Evolutionary conservation across 2,888 invertebrate genomes (phyloP).

Genomic region (Arctia plantaginis): DNA sequence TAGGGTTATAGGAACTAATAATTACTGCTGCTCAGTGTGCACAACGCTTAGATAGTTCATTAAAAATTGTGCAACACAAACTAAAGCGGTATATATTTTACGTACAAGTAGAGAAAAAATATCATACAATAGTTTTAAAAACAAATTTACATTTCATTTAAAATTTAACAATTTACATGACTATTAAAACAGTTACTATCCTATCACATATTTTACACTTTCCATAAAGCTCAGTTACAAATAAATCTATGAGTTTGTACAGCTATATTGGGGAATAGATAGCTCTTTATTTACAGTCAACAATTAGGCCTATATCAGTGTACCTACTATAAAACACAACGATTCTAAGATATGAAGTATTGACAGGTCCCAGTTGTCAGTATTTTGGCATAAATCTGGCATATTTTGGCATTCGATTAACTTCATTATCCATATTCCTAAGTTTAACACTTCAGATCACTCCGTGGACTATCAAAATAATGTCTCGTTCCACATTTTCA

Average conservation of each 20-base stretch:
- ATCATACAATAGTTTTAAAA: constrained; percentile 59
- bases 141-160: constrained; percentile 52
- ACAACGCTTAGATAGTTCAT: constrained; percentile 34
- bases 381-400: constrained; percentile 76
- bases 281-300: constrained; percentile 60
- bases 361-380: constrained; percentile 77
- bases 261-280: constrained; percentile 70
- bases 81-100: constrained; percentile 52
- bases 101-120: constrained; percentile 56
- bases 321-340: constrained; percentile 45
- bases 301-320: constrained; percentile 50
- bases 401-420: constrained; percentile 68
- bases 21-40: constrained; percentile 18
- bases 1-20: background rate
- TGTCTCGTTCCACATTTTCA: constrained; percentile 32
- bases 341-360: constrained; percentile 83
- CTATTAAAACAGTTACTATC: constrained; percentile 60
- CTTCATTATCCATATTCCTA: constrained; percentile 37
- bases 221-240: constrained; percentile 66
- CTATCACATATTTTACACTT: constrained; percentile 55
- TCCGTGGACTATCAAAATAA: constrained; percentile 25
- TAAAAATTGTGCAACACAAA: constrained; percentile 54
- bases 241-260: constrained; percentile 61
- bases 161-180: constrained; percentile 62
- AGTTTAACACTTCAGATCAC: constrained; percentile 42